These are phyloP conservation scores for Tamias sibiricus DNA, from an alignment of 2,113 vertebrate species.

Conservation along the genomic window DNA sequence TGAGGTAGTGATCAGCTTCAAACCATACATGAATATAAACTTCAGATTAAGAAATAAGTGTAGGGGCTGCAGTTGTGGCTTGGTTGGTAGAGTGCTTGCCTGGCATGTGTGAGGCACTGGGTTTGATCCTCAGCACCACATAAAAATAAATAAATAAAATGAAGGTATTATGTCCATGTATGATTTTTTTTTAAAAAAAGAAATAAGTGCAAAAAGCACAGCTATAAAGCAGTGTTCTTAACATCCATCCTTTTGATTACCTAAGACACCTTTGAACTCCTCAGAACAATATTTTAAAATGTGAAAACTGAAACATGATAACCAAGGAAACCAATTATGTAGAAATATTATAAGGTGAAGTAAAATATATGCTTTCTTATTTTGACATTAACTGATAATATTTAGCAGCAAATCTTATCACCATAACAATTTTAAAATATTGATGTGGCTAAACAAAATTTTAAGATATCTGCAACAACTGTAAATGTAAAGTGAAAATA, in stretches of 20 bases:
- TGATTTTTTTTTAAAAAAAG: neutral
- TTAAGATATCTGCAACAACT: neutral
- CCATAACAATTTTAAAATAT: neutral
- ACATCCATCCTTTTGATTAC: neutral
- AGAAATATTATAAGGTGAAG: neutral
- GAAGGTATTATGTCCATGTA: too few species aligned
- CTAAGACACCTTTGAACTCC: neutral
- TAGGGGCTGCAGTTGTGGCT: too few species aligned
- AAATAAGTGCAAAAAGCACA: neutral
- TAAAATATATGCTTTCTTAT: neutral
- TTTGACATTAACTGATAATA: neutral
- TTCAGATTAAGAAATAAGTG: neutral
- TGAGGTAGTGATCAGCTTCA: neutral
- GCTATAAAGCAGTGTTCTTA: neutral
- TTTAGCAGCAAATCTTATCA: neutral
- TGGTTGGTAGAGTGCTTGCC: too few species aligned
- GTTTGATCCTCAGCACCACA: too few species aligned
- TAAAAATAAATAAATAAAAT: too few species aligned
- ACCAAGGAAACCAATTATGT: neutral
- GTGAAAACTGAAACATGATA: neutral
- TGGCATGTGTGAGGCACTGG: too few species aligned
- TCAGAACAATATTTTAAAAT: neutral
- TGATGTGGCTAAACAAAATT: neutral
- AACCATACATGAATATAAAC: neutral
- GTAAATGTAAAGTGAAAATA: neutral